These are phyloP conservation scores for Gonioctena quinquepunctata DNA, from an alignment of 1,140 invertebrate genomes.

Conservation along the genomic window DNA sequence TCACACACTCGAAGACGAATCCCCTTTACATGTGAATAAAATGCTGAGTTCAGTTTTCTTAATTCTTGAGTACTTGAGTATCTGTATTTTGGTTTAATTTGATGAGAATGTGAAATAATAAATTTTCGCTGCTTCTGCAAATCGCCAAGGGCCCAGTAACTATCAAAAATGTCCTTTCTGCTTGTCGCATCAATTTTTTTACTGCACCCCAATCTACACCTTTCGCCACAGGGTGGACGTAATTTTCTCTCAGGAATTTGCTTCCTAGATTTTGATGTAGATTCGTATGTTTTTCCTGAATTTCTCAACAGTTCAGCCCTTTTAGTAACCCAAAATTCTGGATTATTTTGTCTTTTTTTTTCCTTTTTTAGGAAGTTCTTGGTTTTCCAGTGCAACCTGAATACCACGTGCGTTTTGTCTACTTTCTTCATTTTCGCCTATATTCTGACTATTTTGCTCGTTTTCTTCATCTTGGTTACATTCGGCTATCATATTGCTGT, in stretches of 20 bases:
- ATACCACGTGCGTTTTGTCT: too few relatives aligned
- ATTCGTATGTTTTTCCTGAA: conserved; percentile 17
- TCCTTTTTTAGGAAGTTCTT: too few relatives aligned
- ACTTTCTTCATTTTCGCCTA: too few relatives aligned
- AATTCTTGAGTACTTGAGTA: conserved; percentile 11
- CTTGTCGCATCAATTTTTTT: conserved; percentile 1
- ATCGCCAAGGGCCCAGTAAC: conserved; percentile 20
- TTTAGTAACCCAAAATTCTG: not conserved
- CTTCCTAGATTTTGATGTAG: conserved; percentile 15
- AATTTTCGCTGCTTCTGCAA: conserved; percentile 21
- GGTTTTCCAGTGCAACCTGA: too few relatives aligned
- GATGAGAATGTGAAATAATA: not conserved
- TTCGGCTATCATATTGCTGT: too few relatives aligned
- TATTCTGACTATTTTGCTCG: too few relatives aligned
- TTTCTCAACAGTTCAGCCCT: conserved; percentile 7
- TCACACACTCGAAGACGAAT: conserved; percentile 26
- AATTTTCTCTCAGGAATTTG: conserved; percentile 4
- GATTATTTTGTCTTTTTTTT: not conserved
- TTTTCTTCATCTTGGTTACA: too few relatives aligned
- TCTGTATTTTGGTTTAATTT: conserved; percentile 30
- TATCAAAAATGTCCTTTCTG: conserved; percentile 4
- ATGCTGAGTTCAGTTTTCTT: conserved; percentile 15
- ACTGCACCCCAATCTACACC: conserved; percentile 14
- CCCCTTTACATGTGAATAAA: conserved; percentile 21
- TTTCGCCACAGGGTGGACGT: conserved; percentile 14